A percentile compares a stretch with the other conserved stretches of the same genome.
These are phyloP conservation scores for Athalia circularis DNA, from an alignment of 2,888 invertebrate genomes.

Conservation along the genomic window DNA sequence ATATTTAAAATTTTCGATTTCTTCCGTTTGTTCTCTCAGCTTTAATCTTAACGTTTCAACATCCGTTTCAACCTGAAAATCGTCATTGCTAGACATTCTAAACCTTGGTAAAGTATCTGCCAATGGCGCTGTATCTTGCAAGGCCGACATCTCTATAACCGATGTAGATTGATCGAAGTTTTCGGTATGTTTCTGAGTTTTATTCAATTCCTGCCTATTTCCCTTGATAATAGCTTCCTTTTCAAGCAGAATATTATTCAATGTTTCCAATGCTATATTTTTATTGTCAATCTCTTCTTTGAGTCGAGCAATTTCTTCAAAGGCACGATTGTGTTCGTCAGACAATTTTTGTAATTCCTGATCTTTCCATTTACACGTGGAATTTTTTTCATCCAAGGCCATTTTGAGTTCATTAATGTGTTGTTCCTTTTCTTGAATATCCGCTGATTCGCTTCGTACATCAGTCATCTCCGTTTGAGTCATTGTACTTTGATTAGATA, in stretches of 20 bases:
- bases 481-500: slow-evolving; percentile 38
- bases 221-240: slow-evolving; percentile 66
- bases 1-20: slow-evolving; percentile 84
- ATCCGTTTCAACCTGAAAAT: slow-evolving; percentile 50
- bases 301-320: slow-evolving; percentile 52
- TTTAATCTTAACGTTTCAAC: slow-evolving; percentile 58
- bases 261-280: slow-evolving; percentile 58
- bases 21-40: slow-evolving; percentile 81
- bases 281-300: slow-evolving; percentile 52
- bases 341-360: slow-evolving; percentile 54
- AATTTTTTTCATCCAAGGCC: slow-evolving; percentile 54
- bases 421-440: slow-evolving; percentile 53
- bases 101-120: slow-evolving; percentile 60
- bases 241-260: slow-evolving; percentile 62
- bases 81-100: slow-evolving; percentile 54
- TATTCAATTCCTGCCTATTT: slow-evolving; percentile 60
- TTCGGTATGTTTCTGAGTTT: slow-evolving; percentile 50
- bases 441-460: slow-evolving; percentile 52
- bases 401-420: slow-evolving; percentile 59
- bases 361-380: slow-evolving; percentile 41
- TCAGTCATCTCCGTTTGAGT: slow-evolving; percentile 31
- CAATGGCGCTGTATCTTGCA: slow-evolving; percentile 15
- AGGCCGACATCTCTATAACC: neutral
- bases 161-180: slow-evolving; percentile 43
- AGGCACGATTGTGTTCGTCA: slow-evolving; percentile 51